Conservation (phyloP, 1,140 invertebrate genomes). For the Drosophila punjabiensis region DNA sequence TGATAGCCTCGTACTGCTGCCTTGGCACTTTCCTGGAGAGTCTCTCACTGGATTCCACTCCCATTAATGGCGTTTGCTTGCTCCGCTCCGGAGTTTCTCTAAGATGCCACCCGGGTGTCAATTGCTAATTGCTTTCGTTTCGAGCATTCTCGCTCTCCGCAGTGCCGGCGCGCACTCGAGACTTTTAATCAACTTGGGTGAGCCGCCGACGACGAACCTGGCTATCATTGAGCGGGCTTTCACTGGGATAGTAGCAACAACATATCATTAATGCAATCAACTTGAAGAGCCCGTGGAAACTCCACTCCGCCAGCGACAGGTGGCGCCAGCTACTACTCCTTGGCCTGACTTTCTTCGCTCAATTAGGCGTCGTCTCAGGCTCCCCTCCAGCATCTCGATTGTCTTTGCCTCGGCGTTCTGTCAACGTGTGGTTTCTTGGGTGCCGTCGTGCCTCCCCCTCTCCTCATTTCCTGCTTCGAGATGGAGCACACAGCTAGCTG, state of each 20-base stretch:
- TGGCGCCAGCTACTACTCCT: conserved; percentile 44
- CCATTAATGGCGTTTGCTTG: conserved; percentile 39
- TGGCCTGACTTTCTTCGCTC: conserved; percentile 58
- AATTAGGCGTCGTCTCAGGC: conserved; percentile 44
- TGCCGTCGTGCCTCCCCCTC: conserved; percentile 12
- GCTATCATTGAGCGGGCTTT: conserved; percentile 47
- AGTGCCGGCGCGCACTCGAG: conserved; percentile 20
- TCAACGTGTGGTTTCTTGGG: conserved; percentile 52
- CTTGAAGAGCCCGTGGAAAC: conserved; percentile 20
- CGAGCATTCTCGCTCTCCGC: conserved; percentile 20
- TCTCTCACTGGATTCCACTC: conserved; percentile 14
- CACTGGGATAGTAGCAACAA: conserved; percentile 23
- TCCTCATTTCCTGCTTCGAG: background rate
- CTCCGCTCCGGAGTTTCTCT: conserved; percentile 24
- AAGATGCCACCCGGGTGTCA: conserved; percentile 49
- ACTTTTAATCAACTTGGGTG: conserved; percentile 58
- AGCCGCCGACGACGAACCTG: conserved; percentile 25
- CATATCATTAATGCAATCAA: conserved; percentile 69
- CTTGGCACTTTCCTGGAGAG: conserved; percentile 16
- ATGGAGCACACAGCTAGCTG: conserved; percentile 4
- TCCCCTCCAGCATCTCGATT: conserved; percentile 31
- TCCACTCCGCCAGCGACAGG: conserved; percentile 29
- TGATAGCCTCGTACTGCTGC: background rate
- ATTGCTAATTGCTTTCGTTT: conserved; percentile 62
- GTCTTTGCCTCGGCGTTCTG: conserved; percentile 48